Base-by-base conservation (phyloP, 2,113 vertebrate genomes). In the Perccottus glenii region DNA sequence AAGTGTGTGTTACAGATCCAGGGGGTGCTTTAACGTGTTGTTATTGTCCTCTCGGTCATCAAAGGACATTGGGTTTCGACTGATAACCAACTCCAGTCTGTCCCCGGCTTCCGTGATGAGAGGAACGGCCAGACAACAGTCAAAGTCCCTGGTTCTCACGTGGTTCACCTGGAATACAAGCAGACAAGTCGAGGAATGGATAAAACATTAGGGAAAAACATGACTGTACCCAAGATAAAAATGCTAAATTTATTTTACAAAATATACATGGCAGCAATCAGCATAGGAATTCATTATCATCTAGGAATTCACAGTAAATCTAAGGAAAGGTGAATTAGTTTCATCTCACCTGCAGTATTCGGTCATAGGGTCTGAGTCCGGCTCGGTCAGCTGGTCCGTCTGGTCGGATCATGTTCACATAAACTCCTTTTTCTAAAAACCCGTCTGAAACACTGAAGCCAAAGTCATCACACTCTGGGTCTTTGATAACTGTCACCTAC, bases 381-480 rank as follows among this genome's bases (percentile, higher is more conserved):
- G 95, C 93, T 1, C 94, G 93, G 69, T 98, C 96, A n/a, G 96
- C 98, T 2, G 98, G 98, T 2, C 97, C 96, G 19, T 95, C 95
- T 0, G 94, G 93, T 49, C 96, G 91, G 86, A 99, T 95, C 84
- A 96, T 95, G 92, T 99, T 98, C 65, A 99, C 96, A 49, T 96
- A 99, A 78, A 99, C 95, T 0, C 98, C 97, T 83, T 96, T 98
- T 84, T 99, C 96, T 86, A 97, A 72, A 71, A 97, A 95, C 42
- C 96, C 96, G 0, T 99, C 98, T 0, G 98, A 99, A 63, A 99
- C 93, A 5, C 97, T 99, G 90, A 99, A 99, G 27, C 98, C 98
- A 46, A 99, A 99, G 88, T 99, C 97, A 11, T 96, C 94, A 0
- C 91, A 92, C 71, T 94, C 90, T 0, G 95, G 93, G 79, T 97